Base-by-base conservation (phyloP, 2,113 vertebrate species). In the Eclectus roratus region DNA sequence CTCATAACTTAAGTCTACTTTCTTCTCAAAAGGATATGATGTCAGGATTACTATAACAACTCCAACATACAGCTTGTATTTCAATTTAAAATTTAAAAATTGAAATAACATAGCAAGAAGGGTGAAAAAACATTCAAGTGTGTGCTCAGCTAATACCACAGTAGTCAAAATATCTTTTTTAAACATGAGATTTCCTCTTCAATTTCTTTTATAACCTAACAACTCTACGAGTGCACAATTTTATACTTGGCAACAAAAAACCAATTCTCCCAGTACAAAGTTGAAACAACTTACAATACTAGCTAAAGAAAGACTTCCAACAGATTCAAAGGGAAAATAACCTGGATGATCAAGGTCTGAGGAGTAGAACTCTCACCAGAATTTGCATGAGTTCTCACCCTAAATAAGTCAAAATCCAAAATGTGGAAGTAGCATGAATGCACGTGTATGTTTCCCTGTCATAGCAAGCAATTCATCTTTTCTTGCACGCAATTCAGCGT, bases 401-500 rank as follows among this genome's bases (percentile, higher is more conserved):
- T 70, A 83, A 90, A 44, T 35, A 85, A 68, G 23, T 14, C 33
- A 90, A 91, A 93, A 73, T 43, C n/a, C 41, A 85, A 79, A 46
- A 63, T 1, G 5, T 8, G 21, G 19, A 68, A 77, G 37, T 20
- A 82, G 16, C 49, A 69, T 1, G 2, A 79, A 82, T 33, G 60
- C 12, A 60, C 0, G 0, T 6, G 5, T 1, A 0, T 16, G 9
- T n/a, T 72, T 60, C 44, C 35, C 14, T 69, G 37, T 29, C 19
- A 56, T 1, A 74, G 3, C 9, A 85, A 71, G 2, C 23, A 25
- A 47, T 60, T 27, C 6, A 33, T 63, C n/a, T 66, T n/a, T 61
- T n/a, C 39, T 80, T 27, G 18, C 55, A 56, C 6, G 77, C 41
- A 87, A 31, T 39, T 37, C 37, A 37, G 37, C 37, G 71, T 70